Evolutionary conservation across 2,797 vertebrate genomes (phyloP), one percentile per base, ranked within the genome.

Genomic region (Microchirus variegatus): DNA sequence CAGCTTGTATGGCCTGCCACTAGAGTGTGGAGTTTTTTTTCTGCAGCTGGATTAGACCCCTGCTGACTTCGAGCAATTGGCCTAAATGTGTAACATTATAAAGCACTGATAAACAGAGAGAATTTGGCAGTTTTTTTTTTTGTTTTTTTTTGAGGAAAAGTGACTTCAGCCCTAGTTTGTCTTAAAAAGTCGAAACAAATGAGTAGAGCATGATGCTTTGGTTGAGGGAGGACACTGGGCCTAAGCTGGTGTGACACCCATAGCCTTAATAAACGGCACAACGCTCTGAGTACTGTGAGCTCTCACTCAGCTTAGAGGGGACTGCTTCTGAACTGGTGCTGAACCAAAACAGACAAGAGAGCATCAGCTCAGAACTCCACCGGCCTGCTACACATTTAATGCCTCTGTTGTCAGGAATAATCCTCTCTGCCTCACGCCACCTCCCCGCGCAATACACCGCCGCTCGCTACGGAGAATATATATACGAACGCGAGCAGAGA

Each of bases 211-310:
- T 76, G 75, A 69, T 84, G 82, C 80, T 50, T 62, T 67, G 83
- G 78, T 81, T 73, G 73, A 84, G 67, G 83, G 74, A 82, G 86
- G 86, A 88, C 79, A 82, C 74, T 76, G 68, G 87, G 82, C 69
- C 83, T 90, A 89, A 92, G 90, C 87, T 84, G 80, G 80, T 89
- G 90, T 91, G 93, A 93, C 90, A 88, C 89, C 83, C 83, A 85
- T 73, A 87, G 83, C 76, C 85, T 83, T 90, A 91, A 93, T 89
- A 90, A 92, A 91, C 63, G 87, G 63, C 82, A 82, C 82, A 84
- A 71, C 65, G 80, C 87, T 85, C 82, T 74, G 66, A 81, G 85
- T 67, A 76, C 84, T 79, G 73, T 74, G 66, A 78, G 85, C 85
- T 78, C 81, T 82, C 74, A 71, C 82, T 80, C 81, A 70, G 83